Conservation (phyloP, 2,113 vertebrate genomes). For the Ploceus nigricollis region DNA sequence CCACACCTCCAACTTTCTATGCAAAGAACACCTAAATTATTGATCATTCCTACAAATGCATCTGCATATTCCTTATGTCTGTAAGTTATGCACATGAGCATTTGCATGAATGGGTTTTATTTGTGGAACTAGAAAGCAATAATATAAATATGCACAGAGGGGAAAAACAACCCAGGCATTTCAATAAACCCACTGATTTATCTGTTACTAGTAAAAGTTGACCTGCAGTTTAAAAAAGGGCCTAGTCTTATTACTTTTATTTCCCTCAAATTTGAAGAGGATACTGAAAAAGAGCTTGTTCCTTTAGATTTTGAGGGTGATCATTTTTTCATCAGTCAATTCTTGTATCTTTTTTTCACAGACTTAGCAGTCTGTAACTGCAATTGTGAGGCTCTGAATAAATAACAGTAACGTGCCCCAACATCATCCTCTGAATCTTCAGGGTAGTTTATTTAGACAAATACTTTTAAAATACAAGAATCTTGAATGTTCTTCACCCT, state of each 20-base stretch:
- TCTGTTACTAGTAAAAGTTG: slow-evolving; percentile 14
- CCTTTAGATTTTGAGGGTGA: not conserved
- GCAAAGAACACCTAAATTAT: not conserved
- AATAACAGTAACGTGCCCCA: not conserved
- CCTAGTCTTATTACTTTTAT: not conserved
- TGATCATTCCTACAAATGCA: not conserved
- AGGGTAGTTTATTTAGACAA: not conserved
- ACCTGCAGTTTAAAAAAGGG: slow-evolving; percentile 31
- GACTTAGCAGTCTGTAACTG: not conserved
- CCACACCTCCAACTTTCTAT: not conserved
- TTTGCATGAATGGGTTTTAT: not conserved
- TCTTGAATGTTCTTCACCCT: not conserved
- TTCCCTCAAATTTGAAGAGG: not conserved
- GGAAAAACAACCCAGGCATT: not conserved
- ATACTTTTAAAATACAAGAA: not conserved
- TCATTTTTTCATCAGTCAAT: not conserved
- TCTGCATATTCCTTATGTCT: not conserved
- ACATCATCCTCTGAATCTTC: not conserved
- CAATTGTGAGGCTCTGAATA: not conserved
- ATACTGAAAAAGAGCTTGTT: not conserved
- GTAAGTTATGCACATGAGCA: not conserved
- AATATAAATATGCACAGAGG: not conserved
- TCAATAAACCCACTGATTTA: not conserved
- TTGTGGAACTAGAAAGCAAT: not conserved
- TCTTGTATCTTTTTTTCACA: not conserved